phyloP scores from a whole-genome alignment of 2,888 invertebrate genomes.

The Drosophila birchii region DNA sequence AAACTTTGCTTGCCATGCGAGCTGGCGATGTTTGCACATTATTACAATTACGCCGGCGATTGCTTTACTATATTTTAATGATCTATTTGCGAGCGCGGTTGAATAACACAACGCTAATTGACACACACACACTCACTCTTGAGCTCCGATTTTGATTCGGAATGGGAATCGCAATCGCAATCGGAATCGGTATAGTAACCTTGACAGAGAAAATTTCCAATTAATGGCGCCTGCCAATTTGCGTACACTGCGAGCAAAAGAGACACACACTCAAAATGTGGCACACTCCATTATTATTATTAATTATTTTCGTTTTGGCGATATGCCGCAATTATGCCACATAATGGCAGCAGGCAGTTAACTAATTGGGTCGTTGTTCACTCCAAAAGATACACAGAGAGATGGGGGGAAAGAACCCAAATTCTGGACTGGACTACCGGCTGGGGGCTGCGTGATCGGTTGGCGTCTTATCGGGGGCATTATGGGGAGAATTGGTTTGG shows the following conservation, averaged over 20 bases:
- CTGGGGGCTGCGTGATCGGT: constrained; percentile 26
- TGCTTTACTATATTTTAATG: constrained; percentile 45
- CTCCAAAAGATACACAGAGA: constrained; percentile 1
- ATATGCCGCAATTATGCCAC: constrained; percentile 36
- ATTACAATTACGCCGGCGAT: constrained; percentile 57
- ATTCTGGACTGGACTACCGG: constrained; percentile 25
- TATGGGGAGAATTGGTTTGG: constrained; percentile 34
- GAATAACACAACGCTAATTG: constrained; percentile 69
- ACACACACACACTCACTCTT: constrained; percentile 54
- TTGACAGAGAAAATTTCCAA: constrained; percentile 72
- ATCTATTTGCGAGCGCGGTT: constrained; percentile 57
- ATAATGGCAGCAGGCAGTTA: constrained; percentile 35
- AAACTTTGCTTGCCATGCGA: constrained; percentile 17
- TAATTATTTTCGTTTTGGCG: constrained; percentile 26
- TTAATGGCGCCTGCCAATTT: constrained; percentile 63
- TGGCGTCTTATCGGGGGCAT: constrained; percentile 24
- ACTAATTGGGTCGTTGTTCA: constrained; percentile 29
- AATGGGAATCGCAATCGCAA: constrained; percentile 22
- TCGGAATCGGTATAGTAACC: constrained; percentile 56
- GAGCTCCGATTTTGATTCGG: constrained; percentile 27
- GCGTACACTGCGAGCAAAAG: constrained; percentile 43
- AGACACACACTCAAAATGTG: constrained; percentile 24
- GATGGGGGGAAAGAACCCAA: constrained; percentile 14
- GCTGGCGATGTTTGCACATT: constrained; percentile 69
- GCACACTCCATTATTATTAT: constrained; percentile 32